These are phyloP conservation scores for Callochromis pleurospilus DNA, from an alignment of 2,113 vertebrate genomes.

Conservation along the genomic window DNA sequence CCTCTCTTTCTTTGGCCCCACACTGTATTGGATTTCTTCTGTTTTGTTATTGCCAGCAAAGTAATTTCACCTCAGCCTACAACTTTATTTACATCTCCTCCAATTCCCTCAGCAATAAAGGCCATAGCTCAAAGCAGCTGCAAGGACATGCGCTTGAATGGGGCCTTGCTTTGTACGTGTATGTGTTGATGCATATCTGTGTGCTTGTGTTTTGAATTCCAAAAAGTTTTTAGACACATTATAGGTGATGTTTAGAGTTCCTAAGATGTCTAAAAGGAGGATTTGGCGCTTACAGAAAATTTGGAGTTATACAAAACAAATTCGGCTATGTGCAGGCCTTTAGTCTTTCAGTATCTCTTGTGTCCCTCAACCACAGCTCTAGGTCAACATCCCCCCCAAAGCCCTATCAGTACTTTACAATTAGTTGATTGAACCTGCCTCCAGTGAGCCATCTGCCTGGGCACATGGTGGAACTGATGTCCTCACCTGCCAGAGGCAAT, in stretches of 20 bases:
- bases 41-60: constrained; percentile 25
- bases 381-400: constrained; percentile 40
- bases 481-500: constrained; percentile 65
- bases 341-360: not conserved
- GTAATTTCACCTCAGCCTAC: constrained; percentile 58
- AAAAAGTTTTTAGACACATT: not conserved
- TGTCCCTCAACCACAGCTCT: constrained; percentile 18
- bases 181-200: not conserved
- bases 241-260: not conserved
- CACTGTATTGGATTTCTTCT: not conserved
- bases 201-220: constrained; percentile 10
- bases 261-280: not conserved
- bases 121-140: constrained; percentile 30
- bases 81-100: constrained; percentile 70
- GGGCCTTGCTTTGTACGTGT: not conserved
- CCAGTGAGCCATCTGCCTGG: constrained; percentile 47
- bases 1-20: not conserved
- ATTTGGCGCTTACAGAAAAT: not conserved
- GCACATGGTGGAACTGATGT: constrained; percentile 59
- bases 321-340: not conserved
- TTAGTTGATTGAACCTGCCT: constrained; percentile 61
- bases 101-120: constrained; percentile 62
- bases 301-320: not conserved
- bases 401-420: constrained; percentile 53
- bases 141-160: constrained; percentile 30